These are phyloP conservation scores for Trichonephila inaurata DNA, from an alignment of 1,140 invertebrate species.

Conservation along the genomic window DNA sequence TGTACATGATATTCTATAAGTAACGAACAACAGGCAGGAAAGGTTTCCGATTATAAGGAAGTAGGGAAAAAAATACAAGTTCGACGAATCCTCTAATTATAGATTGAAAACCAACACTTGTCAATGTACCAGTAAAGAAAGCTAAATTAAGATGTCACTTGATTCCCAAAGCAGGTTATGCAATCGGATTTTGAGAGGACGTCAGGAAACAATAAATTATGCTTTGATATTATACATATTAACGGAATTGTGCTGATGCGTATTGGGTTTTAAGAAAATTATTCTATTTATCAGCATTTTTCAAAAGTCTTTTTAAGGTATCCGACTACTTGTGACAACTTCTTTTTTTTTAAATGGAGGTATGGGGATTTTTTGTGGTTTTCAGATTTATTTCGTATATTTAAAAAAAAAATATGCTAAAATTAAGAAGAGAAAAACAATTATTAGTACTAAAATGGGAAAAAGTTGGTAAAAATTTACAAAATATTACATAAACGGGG, in stretches of 20 bases:
- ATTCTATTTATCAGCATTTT: not conserved
- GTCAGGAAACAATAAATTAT: slow-evolving; percentile 2
- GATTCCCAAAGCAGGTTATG: not conserved
- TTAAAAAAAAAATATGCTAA: too few relatives aligned
- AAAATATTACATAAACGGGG: too few relatives aligned
- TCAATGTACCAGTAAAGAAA: not conserved
- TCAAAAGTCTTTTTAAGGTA: not conserved
- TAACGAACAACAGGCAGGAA: not conserved
- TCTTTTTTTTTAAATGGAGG: too few relatives aligned
- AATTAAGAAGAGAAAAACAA: too few relatives aligned
- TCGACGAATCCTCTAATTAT: not conserved
- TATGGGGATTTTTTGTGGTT: too few relatives aligned
- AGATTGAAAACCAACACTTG: not conserved
- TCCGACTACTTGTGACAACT: too few relatives aligned
- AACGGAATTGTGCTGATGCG: too few relatives aligned
- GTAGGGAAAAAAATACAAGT: not conserved
- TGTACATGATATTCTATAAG: not conserved
- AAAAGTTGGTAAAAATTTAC: too few relatives aligned
- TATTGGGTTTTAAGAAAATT: not conserved
- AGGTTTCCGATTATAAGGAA: not conserved
- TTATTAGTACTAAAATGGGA: too few relatives aligned
- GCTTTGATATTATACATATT: not conserved
- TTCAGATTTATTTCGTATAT: too few relatives aligned
- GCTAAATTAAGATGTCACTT: slow-evolving; percentile 5
- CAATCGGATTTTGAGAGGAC: not conserved